Evolutionary conservation across 2,113 vertebrate species (phyloP), one percentile per base, ranked within the genome.

Genomic region (Bos javanicus): DNA sequence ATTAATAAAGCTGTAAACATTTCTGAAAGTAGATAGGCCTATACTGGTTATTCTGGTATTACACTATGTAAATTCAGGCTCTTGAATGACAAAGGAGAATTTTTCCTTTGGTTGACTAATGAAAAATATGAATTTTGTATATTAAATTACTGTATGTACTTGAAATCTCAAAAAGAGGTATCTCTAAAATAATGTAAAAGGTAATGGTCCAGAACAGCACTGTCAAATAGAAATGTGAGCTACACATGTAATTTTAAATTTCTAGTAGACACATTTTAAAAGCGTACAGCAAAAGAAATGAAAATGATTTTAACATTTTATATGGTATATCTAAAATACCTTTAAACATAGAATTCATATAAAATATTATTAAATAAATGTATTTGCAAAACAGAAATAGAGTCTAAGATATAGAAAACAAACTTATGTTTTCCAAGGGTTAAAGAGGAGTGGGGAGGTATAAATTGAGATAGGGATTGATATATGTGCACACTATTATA

Each of bases 81-180:
- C n/a, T 93, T 86, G 14, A 96, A 94, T 87, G 80, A 95, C 46
- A 96, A 74, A 80, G 11, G 25, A 82, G 7, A 30, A 7, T 28
- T 88, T 54, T 90, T 92, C 50, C 81, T 95, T 98, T 89, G 46
- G 11, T 93, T 95, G 56, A 21, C 39, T 92, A 82, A 71, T 95
- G 30, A 80, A 94, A 92, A 17, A 94, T 94, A 16, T 56, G 30
- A 78, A 54, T 94, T 82, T 93, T 23, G 60, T 39, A 26, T 92
- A 87, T 64, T 36, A 91, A 87, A 95, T 83, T 33, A 71, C 52
- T 90, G 15, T 56, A 52, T 48, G 17, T 64, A 64, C 11, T 93
- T 95, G 25, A 54, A 92, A 90, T 96, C 17, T 83, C 15, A 87
- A 84, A 87, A 81, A 84, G 9, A 46, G 12, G 52, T 82, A 89